Evolutionary conservation across 2,113 vertebrate genomes (phyloP).

Genomic region (Bos javanicus): DNA sequence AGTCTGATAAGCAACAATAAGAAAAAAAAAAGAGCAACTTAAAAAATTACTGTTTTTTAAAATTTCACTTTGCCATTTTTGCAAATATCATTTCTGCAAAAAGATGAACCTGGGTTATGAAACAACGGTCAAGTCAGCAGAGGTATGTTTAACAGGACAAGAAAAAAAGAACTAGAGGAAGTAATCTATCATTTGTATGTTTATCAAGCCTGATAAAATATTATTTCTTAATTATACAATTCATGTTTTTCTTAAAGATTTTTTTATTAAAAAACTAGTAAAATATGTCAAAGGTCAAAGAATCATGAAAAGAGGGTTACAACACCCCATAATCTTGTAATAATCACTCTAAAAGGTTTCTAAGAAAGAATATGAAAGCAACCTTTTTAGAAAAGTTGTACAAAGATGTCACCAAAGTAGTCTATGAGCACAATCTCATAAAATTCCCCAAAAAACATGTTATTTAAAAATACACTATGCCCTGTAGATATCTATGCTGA

Average conservation of each 20-base stretch:
- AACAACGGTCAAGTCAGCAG: background rate
- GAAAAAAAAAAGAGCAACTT: background rate
- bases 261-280: constrained; percentile 52
- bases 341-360: constrained; percentile 32
- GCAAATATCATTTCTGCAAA: background rate
- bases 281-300: constrained; percentile 46
- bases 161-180: constrained; percentile 8
- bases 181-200: constrained; percentile 25
- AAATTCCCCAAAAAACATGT: constrained; percentile 12
- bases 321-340: constrained; percentile 16
- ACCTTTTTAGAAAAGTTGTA: constrained; percentile 39
- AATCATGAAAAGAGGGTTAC: constrained; percentile 8
- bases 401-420: constrained; percentile 13
- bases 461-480: background rate
- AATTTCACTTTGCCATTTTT: background rate
- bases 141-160: background rate
- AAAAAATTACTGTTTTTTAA: constrained; percentile 19
- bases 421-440: background rate
- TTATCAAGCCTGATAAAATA: constrained; percentile 36
- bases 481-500: background rate
- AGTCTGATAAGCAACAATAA: background rate
- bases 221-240: constrained; percentile 43
- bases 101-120: background rate
- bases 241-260: background rate
- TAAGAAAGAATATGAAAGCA: constrained; percentile 20